These are phyloP conservation scores for Geotrupes spiniger DNA, from an alignment of 2,888 invertebrate genomes.

Conservation along the genomic window DNA sequence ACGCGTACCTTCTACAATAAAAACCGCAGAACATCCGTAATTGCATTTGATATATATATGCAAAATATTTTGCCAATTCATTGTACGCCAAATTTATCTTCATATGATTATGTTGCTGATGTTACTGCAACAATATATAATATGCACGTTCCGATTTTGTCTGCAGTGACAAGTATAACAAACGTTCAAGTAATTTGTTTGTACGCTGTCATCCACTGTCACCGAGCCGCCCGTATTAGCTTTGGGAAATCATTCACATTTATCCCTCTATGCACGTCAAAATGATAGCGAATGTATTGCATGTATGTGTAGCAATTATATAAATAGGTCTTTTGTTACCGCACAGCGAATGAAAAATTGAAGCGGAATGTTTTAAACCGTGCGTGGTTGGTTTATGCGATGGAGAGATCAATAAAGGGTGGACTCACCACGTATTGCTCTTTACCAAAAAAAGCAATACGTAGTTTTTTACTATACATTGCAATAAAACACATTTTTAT, in stretches of 20 bases:
- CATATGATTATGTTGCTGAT: background rate
- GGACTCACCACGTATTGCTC: no score
- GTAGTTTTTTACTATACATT: no score
- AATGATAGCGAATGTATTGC: conserved; percentile 1
- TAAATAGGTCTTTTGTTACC: conserved; percentile 1
- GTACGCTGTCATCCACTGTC: conserved; percentile 7
- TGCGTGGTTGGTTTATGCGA: no score
- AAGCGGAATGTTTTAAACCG: background rate
- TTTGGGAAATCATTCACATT: conserved; percentile 8
- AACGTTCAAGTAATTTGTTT: conserved; percentile 4
- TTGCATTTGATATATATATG: no score
- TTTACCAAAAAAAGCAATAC: no score
- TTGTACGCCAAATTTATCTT: background rate
- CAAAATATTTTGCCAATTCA: no score
- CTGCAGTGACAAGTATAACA: conserved; percentile 7
- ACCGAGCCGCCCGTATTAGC: conserved; percentile 3
- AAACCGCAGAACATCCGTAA: no score
- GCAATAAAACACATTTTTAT: no score
- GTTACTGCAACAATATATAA: conserved; percentile 6
- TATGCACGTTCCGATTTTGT: conserved; percentile 1
- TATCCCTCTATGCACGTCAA: conserved; percentile 1
- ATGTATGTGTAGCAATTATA: background rate
- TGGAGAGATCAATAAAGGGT: no score
- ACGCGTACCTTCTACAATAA: no score
- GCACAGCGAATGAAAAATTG: background rate